phyloP scores from a whole-genome alignment of 2,113 vertebrate species.

The Eubucco bourcierii region DNA sequence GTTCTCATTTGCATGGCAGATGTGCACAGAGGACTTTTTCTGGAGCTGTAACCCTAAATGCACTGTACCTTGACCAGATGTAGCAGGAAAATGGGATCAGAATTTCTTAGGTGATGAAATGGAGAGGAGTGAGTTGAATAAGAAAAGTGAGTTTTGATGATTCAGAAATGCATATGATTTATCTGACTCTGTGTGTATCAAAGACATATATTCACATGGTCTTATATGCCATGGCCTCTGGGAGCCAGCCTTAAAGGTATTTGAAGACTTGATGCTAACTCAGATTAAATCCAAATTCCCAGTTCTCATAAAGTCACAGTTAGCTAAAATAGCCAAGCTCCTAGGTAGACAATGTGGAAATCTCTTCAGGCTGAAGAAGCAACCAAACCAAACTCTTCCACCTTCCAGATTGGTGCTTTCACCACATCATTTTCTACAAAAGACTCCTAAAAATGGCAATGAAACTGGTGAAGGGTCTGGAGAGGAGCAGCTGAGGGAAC shows the following conservation, averaged over 20 bases:
- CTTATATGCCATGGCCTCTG: neutral
- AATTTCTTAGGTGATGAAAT: neutral
- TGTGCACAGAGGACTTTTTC: neutral
- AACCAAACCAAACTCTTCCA: neutral
- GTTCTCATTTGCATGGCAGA: neutral
- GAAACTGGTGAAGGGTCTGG: too few relatives aligned
- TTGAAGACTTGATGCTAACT: neutral
- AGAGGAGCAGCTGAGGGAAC: too few relatives aligned
- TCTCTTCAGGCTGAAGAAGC: neutral
- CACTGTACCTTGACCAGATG: neutral
- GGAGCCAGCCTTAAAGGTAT: neutral
- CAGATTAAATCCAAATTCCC: neutral
- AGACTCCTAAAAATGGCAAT: neutral
- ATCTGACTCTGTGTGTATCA: neutral
- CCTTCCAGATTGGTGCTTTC: neutral
- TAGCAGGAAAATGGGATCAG: neutral
- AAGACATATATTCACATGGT: neutral
- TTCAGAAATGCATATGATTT: neutral
- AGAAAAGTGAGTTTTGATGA: neutral
- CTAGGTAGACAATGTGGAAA: neutral
- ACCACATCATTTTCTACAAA: neutral
- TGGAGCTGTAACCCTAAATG: neutral
- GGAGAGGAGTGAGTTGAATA: neutral
- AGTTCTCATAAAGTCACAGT: neutral
- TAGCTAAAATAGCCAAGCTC: neutral